A percentile compares a stretch with the other conserved stretches of the same genome.
Conservation (phyloP, 2,888 invertebrate species). For the Heliconius ismenius region DNA sequence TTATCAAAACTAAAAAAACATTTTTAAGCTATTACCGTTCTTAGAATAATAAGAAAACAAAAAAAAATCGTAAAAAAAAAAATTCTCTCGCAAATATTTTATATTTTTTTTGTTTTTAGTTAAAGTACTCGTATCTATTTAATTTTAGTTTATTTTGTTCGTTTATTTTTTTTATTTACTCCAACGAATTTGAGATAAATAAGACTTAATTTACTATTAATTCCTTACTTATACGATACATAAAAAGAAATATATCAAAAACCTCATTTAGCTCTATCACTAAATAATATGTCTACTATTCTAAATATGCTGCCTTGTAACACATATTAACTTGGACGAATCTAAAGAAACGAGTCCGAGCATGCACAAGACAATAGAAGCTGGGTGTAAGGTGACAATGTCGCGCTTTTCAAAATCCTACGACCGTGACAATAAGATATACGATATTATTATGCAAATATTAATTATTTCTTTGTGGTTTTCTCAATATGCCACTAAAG, state of each 20-base stretch:
- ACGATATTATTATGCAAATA: conserved; percentile 19
- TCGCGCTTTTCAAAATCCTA: conserved; percentile 29
- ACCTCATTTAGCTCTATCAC: not conserved
- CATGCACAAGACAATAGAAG: conserved; percentile 26
- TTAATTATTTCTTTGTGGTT: not conserved
- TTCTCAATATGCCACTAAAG: too few relatives aligned
- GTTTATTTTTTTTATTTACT: not conserved
- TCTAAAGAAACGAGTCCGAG: conserved; percentile 20
- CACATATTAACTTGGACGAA: conserved; percentile 18
- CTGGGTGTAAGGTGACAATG: conserved; percentile 35
- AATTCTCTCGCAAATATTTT: too few relatives aligned
- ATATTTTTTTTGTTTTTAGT: too few relatives aligned
- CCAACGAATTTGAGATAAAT: not conserved
- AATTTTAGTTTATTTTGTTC: not conserved
- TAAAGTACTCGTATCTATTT: not conserved
- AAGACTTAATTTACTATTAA: not conserved
- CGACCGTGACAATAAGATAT: conserved; percentile 22
- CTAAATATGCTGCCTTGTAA: not conserved
- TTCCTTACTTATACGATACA: not conserved
- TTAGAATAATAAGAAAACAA: too few relatives aligned
- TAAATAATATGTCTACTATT: not conserved
- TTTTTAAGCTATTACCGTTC: not conserved
- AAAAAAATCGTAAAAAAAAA: too few relatives aligned
- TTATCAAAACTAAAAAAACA: not conserved
- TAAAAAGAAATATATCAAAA: not conserved